Percentiles rank a stretch among this genome's conserved stretches.
These are phyloP conservation scores for Ophiothrix spiculata DNA, from an alignment of 35 echinoderm and acorn worm species.

Conservation along the genomic window DNA sequence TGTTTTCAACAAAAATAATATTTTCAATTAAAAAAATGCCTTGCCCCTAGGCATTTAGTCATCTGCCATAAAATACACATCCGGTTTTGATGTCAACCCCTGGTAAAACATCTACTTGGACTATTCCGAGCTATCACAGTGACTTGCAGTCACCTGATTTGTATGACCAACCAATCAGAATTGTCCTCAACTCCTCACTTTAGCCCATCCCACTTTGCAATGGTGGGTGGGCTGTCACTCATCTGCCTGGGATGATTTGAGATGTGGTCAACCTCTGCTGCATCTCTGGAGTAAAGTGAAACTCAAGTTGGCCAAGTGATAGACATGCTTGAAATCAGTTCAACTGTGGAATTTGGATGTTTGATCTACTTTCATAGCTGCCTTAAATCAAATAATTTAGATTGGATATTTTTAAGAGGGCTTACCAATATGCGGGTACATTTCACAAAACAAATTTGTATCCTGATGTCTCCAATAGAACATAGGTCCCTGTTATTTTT, in stretches of 20 bases:
- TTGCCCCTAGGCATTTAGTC: not conserved
- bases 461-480: too few species aligned
- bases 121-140: not conserved
- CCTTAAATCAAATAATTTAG: too few species aligned
- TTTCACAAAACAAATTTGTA: too few species aligned
- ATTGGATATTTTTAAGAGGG: too few species aligned
- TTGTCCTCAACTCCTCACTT: not conserved
- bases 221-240: not conserved
- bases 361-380: too few species aligned
- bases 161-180: not conserved
- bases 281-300: not conserved
- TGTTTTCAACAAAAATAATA: too few species aligned
- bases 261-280: not conserved
- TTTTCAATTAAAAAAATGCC: too few species aligned
- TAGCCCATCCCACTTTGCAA: not conserved
- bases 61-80: slow-evolving; percentile 6
- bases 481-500: too few species aligned
- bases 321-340: too few species aligned
- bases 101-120: not conserved
- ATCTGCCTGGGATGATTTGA: not conserved
- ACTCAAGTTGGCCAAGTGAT: not conserved
- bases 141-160: not conserved
- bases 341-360: too few species aligned
- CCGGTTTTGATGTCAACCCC: not conserved
- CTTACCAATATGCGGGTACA: too few species aligned